These are phyloP conservation scores for Euclidia mi DNA, from an alignment of 2,888 invertebrate species.

Conservation along the genomic window DNA sequence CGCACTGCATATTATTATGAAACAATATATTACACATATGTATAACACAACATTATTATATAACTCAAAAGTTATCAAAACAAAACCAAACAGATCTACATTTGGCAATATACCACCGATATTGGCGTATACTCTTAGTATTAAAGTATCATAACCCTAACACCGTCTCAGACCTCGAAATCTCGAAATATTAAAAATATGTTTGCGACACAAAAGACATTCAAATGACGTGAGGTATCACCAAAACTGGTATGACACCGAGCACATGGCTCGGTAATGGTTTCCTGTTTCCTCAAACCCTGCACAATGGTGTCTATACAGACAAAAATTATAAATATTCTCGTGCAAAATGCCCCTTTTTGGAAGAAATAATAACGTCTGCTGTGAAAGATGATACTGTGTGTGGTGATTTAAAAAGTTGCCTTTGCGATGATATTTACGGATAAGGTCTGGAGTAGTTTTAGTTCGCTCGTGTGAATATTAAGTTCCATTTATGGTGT, in stretches of 20 bases:
- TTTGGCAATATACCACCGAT: too few species aligned
- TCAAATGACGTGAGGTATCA: conserved; percentile 65
- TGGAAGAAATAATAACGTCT: conserved; percentile 66
- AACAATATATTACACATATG: too few species aligned
- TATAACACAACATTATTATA: too few species aligned
- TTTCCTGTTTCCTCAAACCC: conserved; percentile 83
- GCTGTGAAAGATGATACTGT: conserved; percentile 48
- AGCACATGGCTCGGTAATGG: conserved; percentile 84
- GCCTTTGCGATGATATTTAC: conserved; percentile 15
- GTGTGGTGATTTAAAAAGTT: conserved; percentile 48
- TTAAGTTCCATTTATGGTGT: conserved; percentile 10
- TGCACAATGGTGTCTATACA: conserved; percentile 76
- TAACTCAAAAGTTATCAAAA: too few species aligned
- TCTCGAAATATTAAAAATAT: conserved; percentile 19
- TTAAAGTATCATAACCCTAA: not conserved
- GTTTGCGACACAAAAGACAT: conserved; percentile 45
- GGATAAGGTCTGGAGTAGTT: conserved; percentile 18
- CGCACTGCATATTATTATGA: too few species aligned
- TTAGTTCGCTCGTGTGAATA: conserved; percentile 10
- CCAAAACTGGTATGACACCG: conserved; percentile 76
- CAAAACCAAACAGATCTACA: too few species aligned
- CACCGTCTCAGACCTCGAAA: not conserved
- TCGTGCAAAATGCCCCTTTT: conserved; percentile 63
- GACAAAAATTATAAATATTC: conserved; percentile 79
- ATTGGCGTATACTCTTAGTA: too few species aligned